Conservation (phyloP, 30 jellyfish, hydroid and myxozoan genomes). For the Aurelia aurita region DNA sequence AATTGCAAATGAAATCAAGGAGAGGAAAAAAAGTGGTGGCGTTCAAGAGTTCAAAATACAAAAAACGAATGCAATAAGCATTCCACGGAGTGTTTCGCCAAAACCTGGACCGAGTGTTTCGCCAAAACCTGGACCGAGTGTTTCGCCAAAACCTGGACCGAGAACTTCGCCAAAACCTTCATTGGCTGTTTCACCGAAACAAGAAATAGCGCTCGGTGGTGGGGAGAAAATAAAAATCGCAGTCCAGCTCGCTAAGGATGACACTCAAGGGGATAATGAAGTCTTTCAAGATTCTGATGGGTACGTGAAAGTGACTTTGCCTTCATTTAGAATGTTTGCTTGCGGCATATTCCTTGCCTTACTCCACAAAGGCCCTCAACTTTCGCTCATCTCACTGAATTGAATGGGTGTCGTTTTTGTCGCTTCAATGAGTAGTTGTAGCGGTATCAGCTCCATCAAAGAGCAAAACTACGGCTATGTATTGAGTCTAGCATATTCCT, state of each 20-base stretch:
- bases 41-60: conserved; percentile 2
- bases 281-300: neutral
- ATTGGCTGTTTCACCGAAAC: conserved; percentile 1
- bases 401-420: too few relatives aligned
- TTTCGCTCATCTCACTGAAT: too few relatives aligned
- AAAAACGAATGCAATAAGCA: conserved; percentile 13
- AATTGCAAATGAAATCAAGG: too few relatives aligned
- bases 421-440: too few relatives aligned
- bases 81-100: conserved; percentile 16
- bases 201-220: conserved; percentile 13
- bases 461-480: too few relatives aligned
- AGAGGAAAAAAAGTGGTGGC: too few relatives aligned
- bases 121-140: conserved; percentile 6
- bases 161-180: neutral
- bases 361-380: too few relatives aligned
- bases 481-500: too few relatives aligned
- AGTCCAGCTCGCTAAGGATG: conserved; percentile 8
- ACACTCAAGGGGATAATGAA: neutral
- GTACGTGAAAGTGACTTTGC: neutral
- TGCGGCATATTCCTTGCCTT: too few relatives aligned
- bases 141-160: conserved; percentile 7
- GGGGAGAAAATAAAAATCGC: conserved; percentile 16
- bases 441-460: too few relatives aligned
- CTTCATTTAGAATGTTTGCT: too few relatives aligned
- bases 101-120: conserved; percentile 7